Evolutionary conservation across 2,797 vertebrate species (phyloP).

Genomic region (Podarcis siculus): DNA sequence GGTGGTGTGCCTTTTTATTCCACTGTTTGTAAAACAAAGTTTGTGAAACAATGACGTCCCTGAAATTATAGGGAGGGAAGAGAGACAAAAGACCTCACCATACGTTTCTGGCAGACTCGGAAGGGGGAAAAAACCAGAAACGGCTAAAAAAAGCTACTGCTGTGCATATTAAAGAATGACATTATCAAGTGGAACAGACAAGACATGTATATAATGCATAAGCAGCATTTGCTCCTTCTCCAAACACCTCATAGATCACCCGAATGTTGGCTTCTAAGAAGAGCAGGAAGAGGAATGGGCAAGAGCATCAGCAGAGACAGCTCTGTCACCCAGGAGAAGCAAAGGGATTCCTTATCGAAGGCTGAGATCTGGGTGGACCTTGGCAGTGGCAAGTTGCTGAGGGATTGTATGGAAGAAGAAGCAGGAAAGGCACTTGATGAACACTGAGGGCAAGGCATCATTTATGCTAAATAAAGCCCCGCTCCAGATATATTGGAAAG

Average conservation of each 20-base stretch:
- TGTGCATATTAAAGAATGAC: slow-evolving; percentile 74
- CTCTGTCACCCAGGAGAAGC: neutral
- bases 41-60: slow-evolving; percentile 35
- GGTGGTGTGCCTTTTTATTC: neutral
- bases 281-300: slow-evolving; percentile 12
- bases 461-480: neutral
- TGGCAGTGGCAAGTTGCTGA: rapidly evolving
- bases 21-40: slow-evolving; percentile 38
- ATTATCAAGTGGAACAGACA: slow-evolving; percentile 68
- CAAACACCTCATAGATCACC: slow-evolving; percentile 74
- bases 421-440: rapidly evolving
- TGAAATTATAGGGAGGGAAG: slow-evolving; percentile 49
- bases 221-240: slow-evolving; percentile 60
- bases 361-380: rapidly evolving
- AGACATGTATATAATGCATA: slow-evolving; percentile 62
- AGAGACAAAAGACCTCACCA: slow-evolving; percentile 3
- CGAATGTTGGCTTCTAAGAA: slow-evolving; percentile 52
- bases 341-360: neutral
- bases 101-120: neutral
- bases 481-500: neutral
- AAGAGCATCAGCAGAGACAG: slow-evolving; percentile 26
- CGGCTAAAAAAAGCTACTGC: slow-evolving; percentile 67
- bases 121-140: slow-evolving; percentile 27
- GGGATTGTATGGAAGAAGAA: neutral
- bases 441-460: neutral